Evolutionary conservation across 2,888 invertebrate species (phyloP).

Genomic region (Cremastinae sp.): DNA sequence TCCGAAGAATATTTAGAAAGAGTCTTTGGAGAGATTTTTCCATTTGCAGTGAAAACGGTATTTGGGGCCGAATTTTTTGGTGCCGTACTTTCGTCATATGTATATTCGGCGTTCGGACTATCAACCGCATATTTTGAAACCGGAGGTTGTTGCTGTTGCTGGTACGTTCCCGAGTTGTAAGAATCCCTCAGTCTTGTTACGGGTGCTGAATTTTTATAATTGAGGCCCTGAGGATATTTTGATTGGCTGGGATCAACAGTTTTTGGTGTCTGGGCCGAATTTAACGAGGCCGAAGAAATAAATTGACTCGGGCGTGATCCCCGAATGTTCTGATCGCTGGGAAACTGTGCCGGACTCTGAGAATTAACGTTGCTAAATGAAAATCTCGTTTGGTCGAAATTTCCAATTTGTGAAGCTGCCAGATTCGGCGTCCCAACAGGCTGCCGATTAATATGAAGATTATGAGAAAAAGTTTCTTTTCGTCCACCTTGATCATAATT

Average conservation of each 20-base stretch:
- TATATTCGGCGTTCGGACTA: conserved; percentile 73
- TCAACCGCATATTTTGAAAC: conserved; percentile 70
- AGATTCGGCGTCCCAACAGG: neutral
- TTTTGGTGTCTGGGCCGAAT: neutral
- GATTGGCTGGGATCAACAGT: conserved; percentile 1
- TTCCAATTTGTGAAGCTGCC: neutral
- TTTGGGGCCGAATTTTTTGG: neutral
- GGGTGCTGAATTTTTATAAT: conserved; percentile 40
- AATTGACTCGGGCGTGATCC: conserved; percentile 64
- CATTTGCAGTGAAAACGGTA: conserved; percentile 58
- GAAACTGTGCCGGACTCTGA: conserved; percentile 76
- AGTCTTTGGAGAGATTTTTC: conserved; percentile 59
- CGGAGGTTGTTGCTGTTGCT: conserved; percentile 31
- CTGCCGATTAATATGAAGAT: conserved; percentile 33
- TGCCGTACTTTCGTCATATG: conserved; percentile 57
- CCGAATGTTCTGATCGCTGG: conserved; percentile 62
- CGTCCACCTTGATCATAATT: no score
- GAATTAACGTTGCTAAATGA: conserved; percentile 68
- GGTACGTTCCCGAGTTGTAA: conserved; percentile 35
- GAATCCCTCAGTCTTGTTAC: conserved; percentile 18
- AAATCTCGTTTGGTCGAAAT: conserved; percentile 10
- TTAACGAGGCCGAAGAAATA: conserved; percentile 65
- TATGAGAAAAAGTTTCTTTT: neutral
- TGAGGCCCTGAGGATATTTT: conserved; percentile 39
- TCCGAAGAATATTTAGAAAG: conserved; percentile 68